Conservation (phyloP, 2,797 vertebrate species). For the Pipistrellus pipistrellus region DNA sequence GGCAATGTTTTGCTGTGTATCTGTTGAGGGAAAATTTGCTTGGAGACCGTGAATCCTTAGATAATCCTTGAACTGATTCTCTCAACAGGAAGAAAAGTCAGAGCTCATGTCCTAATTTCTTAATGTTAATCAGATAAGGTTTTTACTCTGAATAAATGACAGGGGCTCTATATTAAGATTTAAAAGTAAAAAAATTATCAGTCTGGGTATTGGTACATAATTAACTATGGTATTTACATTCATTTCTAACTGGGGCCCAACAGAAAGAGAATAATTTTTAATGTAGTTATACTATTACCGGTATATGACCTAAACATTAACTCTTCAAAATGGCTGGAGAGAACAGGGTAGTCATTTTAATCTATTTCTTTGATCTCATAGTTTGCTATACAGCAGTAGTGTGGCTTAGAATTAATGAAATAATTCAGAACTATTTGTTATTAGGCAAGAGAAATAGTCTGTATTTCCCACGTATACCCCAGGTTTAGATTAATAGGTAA, state of each 20-base stretch:
- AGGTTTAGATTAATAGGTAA: constrained; percentile 30
- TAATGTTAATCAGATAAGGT: constrained; percentile 60
- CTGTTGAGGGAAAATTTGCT: constrained; percentile 64
- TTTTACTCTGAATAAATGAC: constrained; percentile 65
- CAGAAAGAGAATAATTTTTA: constrained; percentile 34
- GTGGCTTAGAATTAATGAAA: constrained; percentile 20
- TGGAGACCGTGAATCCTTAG: constrained; percentile 67
- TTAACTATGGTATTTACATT: constrained; percentile 50
- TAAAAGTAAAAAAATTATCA: constrained; percentile 57
- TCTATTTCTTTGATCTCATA: constrained; percentile 39
- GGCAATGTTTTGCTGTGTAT: constrained; percentile 60
- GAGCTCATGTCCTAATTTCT: constrained; percentile 21
- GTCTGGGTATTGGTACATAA: constrained; percentile 47
- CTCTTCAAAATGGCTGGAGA: constrained; percentile 38
- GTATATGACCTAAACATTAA: constrained; percentile 14
- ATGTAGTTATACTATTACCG: constrained; percentile 45
- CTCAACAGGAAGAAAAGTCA: constrained; percentile 58
- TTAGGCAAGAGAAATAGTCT: constrained; percentile 19
- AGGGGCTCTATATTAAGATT: constrained; percentile 62
- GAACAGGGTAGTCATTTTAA: constrained; percentile 35
- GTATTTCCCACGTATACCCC: background rate
- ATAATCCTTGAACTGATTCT: constrained; percentile 67
- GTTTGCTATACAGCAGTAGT: background rate
- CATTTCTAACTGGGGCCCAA: constrained; percentile 58
- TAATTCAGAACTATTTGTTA: constrained; percentile 46